Conservation (phyloP, 2,113 vertebrate genomes). For the Acanthochromis polyacanthus region DNA sequence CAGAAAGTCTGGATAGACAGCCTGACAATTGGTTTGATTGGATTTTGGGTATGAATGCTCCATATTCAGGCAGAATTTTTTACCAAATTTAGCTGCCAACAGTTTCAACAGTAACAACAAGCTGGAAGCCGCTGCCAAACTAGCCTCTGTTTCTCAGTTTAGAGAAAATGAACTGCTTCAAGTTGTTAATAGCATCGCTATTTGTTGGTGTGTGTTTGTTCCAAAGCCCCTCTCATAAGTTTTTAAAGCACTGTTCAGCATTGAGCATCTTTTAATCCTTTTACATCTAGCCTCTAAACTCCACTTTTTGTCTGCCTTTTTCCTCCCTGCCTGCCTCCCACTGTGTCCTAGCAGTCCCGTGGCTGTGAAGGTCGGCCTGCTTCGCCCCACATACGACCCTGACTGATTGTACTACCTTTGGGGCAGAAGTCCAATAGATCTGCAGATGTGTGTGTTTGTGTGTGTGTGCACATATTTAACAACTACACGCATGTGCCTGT, state of each 20-base stretch:
- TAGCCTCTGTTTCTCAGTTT: conserved; percentile 18
- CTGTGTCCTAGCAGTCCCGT: conserved; percentile 38
- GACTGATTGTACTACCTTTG: conserved; percentile 35
- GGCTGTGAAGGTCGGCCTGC: conserved; percentile 48
- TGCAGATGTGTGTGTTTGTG: background rate
- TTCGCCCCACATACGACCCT: conserved; percentile 31
- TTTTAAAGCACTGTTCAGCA: background rate
- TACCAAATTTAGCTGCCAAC: conserved; percentile 28
- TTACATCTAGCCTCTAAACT: conserved; percentile 15
- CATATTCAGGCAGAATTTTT: background rate
- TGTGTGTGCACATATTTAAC: background rate
- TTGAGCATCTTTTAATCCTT: background rate
- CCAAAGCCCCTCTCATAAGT: background rate
- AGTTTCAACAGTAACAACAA: conserved; percentile 24
- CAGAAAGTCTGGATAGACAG: conserved; percentile 1
- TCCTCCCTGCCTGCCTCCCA: conserved; percentile 12
- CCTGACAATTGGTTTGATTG: conserved; percentile 21
- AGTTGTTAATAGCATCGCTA: conserved; percentile 4
- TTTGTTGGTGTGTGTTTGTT: background rate
- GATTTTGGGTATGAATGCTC: conserved; percentile 10
- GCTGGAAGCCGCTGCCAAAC: conserved; percentile 15
- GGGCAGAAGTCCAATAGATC: conserved; percentile 16
- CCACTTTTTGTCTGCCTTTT: background rate
- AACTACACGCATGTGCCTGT: background rate
- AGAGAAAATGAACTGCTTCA: conserved; percentile 9